Base-by-base conservation (phyloP, 2,113 vertebrate genomes). In the Lipotes vexillifer region DNA sequence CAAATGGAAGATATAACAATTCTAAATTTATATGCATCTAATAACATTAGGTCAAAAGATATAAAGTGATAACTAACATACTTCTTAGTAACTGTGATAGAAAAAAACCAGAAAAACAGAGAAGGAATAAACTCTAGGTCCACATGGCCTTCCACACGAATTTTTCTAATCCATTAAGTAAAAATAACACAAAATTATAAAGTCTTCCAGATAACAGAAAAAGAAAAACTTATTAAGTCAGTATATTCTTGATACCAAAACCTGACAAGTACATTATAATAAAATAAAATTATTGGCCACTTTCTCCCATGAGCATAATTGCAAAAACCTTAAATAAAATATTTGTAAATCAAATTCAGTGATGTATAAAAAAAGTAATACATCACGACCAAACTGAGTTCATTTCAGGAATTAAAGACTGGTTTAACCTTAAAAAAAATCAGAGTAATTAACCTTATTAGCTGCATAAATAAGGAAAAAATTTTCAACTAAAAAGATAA, bases 241-340 rank as follows among this genome's bases (percentile, higher is more conserved):
- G 4, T 55, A 72, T 74, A 59, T 86, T 95, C 33, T 95, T 97
- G 21, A 78, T 41, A 74, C 31, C 27, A 83, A 93, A 96, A 61
- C 11, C 17, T 97, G 85, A 71, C 4, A 83, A 65, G 23, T 14
- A 59, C 21, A 57, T 65, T 57, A 55, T 12, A 88, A 69, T 87
- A 52, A 74, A 88, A 90, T 63, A 87, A 92, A 69, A 83, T 55
- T 86, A 65, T 6, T 65, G 52, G 23, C 25, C n/a, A 78, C 41
- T 81, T 71, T 95, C 11, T 93, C 77, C 84, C 44, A 93, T 63
- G 29, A 93, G 33, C 21, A 36, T 68, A 84, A 75, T n/a, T 91
- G 14, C 13, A 85, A 93, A 88, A 66, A 59, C 66, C 25, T 77
- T 94, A 94, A 65, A 6, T 17, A 90, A 96, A 74, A 86, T 85